Evolutionary conservation across 2,888 invertebrate genomes (phyloP).

Genomic region (Euproctis similis): DNA sequence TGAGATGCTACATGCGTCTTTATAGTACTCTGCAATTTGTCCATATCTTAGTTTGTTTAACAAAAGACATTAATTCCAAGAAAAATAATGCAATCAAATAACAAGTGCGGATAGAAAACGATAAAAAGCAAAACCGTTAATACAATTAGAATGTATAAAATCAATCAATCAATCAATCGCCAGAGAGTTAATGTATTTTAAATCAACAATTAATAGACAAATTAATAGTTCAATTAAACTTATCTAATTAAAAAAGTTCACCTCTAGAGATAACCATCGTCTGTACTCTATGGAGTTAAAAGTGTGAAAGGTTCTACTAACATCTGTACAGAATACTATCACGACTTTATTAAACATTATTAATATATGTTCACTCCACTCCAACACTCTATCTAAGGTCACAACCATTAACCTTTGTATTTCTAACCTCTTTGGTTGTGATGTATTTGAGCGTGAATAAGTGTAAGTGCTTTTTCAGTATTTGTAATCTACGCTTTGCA

Average conservation of each 20-base stretch:
- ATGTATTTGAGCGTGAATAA: not conserved
- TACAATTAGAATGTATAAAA: no score
- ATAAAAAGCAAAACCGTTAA: no score
- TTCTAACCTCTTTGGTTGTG: not conserved
- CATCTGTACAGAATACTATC: constrained; percentile 12
- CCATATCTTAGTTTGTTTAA: no score
- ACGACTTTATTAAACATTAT: constrained; percentile 8
- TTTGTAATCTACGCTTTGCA: not conserved
- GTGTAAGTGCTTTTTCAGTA: no score
- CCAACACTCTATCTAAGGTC: constrained; percentile 10
- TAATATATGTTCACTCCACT: constrained; percentile 8
- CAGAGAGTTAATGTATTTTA: not conserved
- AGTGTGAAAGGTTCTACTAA: constrained; percentile 13
- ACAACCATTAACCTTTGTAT: constrained; percentile 16
- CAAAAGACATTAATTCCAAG: no score
- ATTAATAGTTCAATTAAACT: constrained; percentile 3
- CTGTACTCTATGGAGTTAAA: no score
- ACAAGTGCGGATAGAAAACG: no score
- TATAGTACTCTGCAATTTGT: no score
- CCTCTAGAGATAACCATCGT: constrained; percentile 1
- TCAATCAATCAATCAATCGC: no score
- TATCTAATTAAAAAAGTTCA: constrained; percentile 1
- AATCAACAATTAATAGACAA: constrained; percentile 2
- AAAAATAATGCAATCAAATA: no score
- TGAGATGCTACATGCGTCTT: no score